Evolutionary conservation across 2,113 vertebrate species (phyloP).

Genomic region (Dromas ardeola): DNA sequence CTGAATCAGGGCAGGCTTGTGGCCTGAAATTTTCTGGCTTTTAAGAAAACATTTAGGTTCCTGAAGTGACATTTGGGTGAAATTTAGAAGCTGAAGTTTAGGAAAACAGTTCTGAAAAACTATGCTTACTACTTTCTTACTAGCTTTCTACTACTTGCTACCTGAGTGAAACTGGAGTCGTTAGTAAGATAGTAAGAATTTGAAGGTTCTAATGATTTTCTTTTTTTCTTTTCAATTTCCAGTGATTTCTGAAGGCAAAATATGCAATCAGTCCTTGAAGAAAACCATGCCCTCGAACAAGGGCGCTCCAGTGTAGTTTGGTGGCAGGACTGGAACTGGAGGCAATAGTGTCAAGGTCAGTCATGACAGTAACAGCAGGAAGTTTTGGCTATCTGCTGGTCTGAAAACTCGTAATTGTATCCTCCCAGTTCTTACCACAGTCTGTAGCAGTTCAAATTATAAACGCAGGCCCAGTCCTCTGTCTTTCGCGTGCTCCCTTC

Average conservation of each 20-base stretch:
- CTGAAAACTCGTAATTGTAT: not conserved
- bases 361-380: rapidly evolving
- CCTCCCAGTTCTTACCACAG: not conserved
- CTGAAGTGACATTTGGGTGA: not conserved
- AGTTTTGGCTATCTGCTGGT: not conserved
- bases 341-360: not conserved
- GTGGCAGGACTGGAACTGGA: not conserved
- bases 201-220: rapidly evolving
- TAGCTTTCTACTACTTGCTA: not conserved
- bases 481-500: not conserved
- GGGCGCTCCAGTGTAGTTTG: not conserved
- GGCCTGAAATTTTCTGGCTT: not conserved
- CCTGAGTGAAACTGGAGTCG: not conserved
- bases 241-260: not conserved
- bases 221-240: not conserved
- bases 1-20: not conserved
- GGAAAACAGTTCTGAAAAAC: not conserved
- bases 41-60: not conserved
- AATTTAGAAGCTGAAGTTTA: not conserved
- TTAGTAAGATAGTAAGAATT: not conserved
- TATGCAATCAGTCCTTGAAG: not conserved
- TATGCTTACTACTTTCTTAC: not conserved
- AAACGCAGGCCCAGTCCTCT: not conserved
- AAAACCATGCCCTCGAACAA: not conserved
- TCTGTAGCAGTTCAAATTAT: not conserved